Evolutionary conservation across 2,113 vertebrate species (phyloP).

Genomic region (Malurus melanocephalus): DNA sequence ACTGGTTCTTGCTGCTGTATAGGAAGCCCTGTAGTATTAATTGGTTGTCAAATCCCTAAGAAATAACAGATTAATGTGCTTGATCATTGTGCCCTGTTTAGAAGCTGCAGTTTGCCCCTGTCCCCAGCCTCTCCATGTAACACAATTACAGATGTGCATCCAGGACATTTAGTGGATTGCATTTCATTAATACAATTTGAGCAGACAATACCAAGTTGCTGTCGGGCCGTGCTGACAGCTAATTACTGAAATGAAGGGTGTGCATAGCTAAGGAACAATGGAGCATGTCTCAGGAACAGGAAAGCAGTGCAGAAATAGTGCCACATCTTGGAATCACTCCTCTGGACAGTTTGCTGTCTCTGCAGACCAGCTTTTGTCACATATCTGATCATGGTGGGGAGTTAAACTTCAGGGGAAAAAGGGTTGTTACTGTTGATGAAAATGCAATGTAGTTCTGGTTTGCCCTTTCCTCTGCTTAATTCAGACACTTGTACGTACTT

Average conservation of each 20-base stretch:
- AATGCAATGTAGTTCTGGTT: background rate
- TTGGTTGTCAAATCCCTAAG: constrained; percentile 91
- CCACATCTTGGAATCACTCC: constrained; percentile 24
- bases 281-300: constrained; percentile 72
- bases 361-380: background rate
- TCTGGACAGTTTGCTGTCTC: background rate
- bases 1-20: constrained; percentile 69
- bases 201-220: constrained; percentile 93
- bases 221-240: constrained; percentile 94
- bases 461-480: background rate
- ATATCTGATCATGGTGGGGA: background rate
- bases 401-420: background rate
- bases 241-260: constrained; percentile 96
- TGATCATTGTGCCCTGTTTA: constrained; percentile 77
- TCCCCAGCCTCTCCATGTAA: constrained; percentile 79
- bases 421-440: background rate
- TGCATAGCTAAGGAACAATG: constrained; percentile 90
- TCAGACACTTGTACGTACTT: background rate
- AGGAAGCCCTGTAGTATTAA: constrained; percentile 84
- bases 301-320: constrained; percentile 45
- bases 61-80: constrained; percentile 89
- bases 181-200: constrained; percentile 98
- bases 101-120: constrained; percentile 76
- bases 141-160: constrained; percentile 91
- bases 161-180: constrained; percentile 92